These are phyloP conservation scores for Holothuria leucospilota DNA, from an alignment of 53 echinoderm and acorn worm species.

Conservation along the genomic window DNA sequence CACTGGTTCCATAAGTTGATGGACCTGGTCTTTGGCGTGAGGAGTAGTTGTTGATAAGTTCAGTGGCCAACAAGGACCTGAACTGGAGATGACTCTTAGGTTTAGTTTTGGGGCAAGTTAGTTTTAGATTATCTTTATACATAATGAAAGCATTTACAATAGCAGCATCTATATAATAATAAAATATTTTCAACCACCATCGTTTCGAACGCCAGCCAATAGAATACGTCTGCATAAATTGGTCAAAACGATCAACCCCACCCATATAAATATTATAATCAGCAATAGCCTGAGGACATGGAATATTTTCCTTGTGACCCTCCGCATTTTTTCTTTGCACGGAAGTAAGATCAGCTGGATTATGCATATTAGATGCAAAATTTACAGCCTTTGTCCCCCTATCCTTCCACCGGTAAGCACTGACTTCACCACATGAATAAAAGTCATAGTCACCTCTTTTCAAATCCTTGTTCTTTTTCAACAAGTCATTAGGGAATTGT, in stretches of 20 bases:
- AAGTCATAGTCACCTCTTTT: constrained; percentile 13
- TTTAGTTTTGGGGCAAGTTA: not conserved
- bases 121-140: constrained; percentile 22
- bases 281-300: constrained; percentile 28
- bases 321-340: constrained; percentile 35
- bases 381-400: constrained; percentile 21
- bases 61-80: constrained; percentile 24
- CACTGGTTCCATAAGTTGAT: not conserved
- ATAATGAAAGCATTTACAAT: constrained; percentile 35
- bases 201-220: constrained; percentile 29
- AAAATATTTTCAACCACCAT: constrained; percentile 29
- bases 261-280: constrained; percentile 25
- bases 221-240: constrained; percentile 23
- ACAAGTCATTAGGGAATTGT: constrained; percentile 16
- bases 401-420: constrained; percentile 40
- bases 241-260: constrained; percentile 31
- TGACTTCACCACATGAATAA: not conserved
- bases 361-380: constrained; percentile 33
- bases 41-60: constrained; percentile 16
- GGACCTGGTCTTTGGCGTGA: constrained; percentile 17
- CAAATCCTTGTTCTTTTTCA: constrained; percentile 24
- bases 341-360: not conserved
- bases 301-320: constrained; percentile 14
- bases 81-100: constrained; percentile 23
- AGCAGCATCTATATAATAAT: constrained; percentile 15